Evolutionary conservation across 2,797 vertebrate genomes (phyloP).

Genomic region (Epinephelus malabaricus): DNA sequence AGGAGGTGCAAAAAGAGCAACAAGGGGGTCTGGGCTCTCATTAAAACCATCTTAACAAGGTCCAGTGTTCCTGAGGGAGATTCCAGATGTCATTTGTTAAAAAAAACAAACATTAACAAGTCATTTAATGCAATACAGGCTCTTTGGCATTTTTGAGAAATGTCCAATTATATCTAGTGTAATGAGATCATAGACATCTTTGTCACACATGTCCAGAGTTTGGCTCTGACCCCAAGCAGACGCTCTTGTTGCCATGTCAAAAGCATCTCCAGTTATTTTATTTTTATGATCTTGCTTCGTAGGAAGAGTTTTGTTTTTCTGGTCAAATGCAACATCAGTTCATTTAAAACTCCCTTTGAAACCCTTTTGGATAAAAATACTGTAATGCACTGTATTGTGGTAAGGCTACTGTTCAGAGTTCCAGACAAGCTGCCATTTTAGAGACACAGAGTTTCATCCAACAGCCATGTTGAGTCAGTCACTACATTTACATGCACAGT

Average conservation of each 20-base stretch:
- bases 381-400: neutral
- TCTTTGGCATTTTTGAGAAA: constrained; percentile 11
- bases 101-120: constrained; percentile 5
- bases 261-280: neutral
- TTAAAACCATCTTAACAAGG: constrained; percentile 17
- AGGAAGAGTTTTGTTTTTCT: neutral
- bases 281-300: neutral
- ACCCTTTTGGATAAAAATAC: neutral
- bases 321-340: constrained; percentile 4
- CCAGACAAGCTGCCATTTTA: neutral
- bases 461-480: too few relatives aligned
- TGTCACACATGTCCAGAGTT: constrained; percentile 16
- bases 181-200: constrained; percentile 28
- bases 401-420: neutral
- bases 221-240: constrained; percentile 1
- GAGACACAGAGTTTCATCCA: too few relatives aligned
- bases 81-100: constrained; percentile 28
- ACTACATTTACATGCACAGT: too few relatives aligned
- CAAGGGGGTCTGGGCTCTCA: neutral
- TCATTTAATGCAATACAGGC: neutral
- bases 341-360: neutral
- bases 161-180: neutral
- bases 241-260: constrained; percentile 1
- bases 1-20: constrained; percentile 1
- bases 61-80: constrained; percentile 6